Conservation (phyloP, 2,113 vertebrate genomes). For the Benitochromis conjunctus region DNA sequence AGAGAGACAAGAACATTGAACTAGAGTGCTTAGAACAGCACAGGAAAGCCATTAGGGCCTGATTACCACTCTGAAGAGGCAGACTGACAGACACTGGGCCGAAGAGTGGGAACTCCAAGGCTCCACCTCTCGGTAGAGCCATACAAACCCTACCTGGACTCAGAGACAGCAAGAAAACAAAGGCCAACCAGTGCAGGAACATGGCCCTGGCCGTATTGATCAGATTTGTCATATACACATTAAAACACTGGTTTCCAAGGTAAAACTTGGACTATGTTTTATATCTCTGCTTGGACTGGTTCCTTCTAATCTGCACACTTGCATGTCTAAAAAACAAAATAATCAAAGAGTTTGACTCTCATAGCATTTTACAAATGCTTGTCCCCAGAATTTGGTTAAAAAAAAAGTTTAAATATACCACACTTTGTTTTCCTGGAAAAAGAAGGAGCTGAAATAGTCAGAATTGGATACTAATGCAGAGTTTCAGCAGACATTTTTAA, state of each 20-base stretch:
- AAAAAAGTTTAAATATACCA: background rate
- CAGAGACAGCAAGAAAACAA: fast-evolving
- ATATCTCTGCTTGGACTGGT: background rate
- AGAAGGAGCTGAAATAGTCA: background rate
- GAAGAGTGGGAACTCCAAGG: background rate
- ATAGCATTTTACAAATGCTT: no score
- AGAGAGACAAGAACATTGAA: background rate
- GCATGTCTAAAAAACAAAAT: no score
- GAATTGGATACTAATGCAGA: background rate
- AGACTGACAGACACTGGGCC: background rate
- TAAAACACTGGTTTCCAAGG: background rate
- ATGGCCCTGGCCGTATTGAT: fast-evolving
- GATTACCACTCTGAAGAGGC: background rate
- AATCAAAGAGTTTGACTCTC: no score
- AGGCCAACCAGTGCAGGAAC: fast-evolving
- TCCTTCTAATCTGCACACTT: background rate
- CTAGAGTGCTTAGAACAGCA: background rate
- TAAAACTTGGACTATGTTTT: background rate
- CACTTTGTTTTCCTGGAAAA: background rate
- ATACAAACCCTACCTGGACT: fast-evolving
- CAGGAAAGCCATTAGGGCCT: background rate
- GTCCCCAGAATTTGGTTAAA: background rate
- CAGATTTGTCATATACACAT: background rate
- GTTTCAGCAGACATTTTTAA: background rate
- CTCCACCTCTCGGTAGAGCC: background rate